phyloP scores from a whole-genome alignment of 2,113 vertebrate species.

The Macroglossus sobrinus region DNA sequence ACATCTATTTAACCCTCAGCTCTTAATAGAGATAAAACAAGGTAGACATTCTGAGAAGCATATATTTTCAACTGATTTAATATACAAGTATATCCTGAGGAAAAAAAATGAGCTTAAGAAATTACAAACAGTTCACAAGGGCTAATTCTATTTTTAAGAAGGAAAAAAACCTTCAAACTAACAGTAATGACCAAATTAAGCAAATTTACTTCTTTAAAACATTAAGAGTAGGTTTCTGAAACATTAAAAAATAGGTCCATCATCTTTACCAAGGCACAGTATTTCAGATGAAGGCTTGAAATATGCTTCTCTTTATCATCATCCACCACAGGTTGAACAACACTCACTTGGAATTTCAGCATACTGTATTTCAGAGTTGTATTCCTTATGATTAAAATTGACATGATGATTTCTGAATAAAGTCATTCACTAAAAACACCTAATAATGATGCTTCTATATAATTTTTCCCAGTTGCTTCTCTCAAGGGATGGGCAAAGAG shows the following conservation, averaged over 20 bases:
- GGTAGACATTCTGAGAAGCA: not conserved
- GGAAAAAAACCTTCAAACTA: not conserved
- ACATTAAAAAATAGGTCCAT: not conserved
- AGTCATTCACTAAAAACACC: not conserved
- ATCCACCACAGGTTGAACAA: not conserved
- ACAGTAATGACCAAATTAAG: conserved; percentile 1
- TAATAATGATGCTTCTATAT: not conserved
- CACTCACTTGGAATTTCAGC: not conserved
- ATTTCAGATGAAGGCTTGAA: not conserved
- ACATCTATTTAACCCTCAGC: not conserved
- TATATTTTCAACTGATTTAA: not conserved
- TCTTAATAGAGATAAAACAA: not conserved
- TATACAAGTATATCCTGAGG: not conserved
- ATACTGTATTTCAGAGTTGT: not conserved
- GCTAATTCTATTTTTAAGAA: not conserved
- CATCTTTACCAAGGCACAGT: not conserved
- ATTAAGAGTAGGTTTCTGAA: not conserved
- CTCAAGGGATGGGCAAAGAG: not conserved
- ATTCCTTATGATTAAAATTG: not conserved
- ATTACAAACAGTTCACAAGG: not conserved
- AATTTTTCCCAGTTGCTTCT: not conserved
- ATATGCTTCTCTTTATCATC: not conserved
- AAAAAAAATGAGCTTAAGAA: not conserved
- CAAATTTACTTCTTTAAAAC: not conserved
- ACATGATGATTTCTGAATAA: not conserved